Percentiles rank a stretch among this genome's conserved stretches.
Conservation (phyloP, 2,888 invertebrate species). For the Cyclophora albipunctata region DNA sequence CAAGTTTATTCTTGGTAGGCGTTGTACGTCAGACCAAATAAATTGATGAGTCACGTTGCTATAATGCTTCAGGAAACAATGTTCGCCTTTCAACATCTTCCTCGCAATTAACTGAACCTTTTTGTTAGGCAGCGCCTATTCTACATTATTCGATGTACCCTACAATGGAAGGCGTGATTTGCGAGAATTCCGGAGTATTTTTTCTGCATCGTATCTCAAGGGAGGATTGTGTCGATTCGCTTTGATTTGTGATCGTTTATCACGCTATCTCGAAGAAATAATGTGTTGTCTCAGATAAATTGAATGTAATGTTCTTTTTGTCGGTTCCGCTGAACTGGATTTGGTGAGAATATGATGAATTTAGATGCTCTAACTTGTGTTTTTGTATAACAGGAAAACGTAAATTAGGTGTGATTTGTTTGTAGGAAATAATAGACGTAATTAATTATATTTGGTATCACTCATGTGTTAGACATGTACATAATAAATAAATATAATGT, state of each 20-base stretch:
- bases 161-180: constrained; percentile 67
- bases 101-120: constrained; percentile 71
- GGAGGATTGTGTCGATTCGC: constrained; percentile 36
- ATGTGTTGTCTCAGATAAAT: constrained; percentile 40
- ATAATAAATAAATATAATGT: too few relatives aligned
- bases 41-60: constrained; percentile 66
- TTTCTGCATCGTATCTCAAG: constrained; percentile 39
- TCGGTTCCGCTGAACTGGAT: too few relatives aligned
- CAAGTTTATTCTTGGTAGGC: constrained; percentile 27
- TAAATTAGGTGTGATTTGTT: too few relatives aligned
- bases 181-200: constrained; percentile 62
- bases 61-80: constrained; percentile 69
- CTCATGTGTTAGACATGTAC: too few relatives aligned
- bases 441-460: too few relatives aligned
- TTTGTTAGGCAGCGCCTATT: constrained; percentile 59
- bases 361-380: too few relatives aligned
- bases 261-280: constrained; percentile 43
- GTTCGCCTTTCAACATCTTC: constrained; percentile 57
- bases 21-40: constrained; percentile 50
- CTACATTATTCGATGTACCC: constrained; percentile 61
- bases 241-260: constrained; percentile 56
- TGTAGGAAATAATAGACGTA: too few relatives aligned
- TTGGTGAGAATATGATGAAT: too few relatives aligned
- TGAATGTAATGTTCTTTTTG: constrained; percentile 7
- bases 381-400: too few relatives aligned